Base-by-base conservation (phyloP, 2,888 invertebrate species). In the Eupithecia subfuscata region DNA sequence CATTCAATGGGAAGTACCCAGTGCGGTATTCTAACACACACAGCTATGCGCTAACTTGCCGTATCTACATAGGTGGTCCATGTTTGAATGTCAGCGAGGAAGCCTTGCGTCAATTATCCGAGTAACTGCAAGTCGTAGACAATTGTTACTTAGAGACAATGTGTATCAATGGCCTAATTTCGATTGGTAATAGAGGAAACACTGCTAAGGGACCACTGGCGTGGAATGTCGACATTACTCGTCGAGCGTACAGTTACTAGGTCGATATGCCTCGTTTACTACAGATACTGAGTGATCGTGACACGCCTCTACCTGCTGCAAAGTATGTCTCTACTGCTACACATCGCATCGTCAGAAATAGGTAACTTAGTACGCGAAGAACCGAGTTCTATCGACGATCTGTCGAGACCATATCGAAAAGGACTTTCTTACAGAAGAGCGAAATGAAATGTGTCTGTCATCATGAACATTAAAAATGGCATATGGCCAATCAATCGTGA, bases 211-310 rank as follows among this genome's bases (percentile, higher is more conserved):
- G 16, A 64, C 63, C 30, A 30, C 30, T 34, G 34, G 30, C 63
- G 14, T 16, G 34, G 18, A 30, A 34, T 64, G 63, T 22, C 63
- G 63, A 64, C 63, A 64, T 34, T n/a, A n/a, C n/a, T n/a, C n/a
- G n/a, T n/a, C n/a, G 30, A 64, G 63, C 63, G 64, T 64, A 18
- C 64, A 34, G 64, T 22, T 34, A 64, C 18, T 64, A 34, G 64
- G 34, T 64, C 34, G 64, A 34, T 34, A 34, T 64, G 64, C 30
- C 64, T 64, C 64, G 64, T 64, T 64, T 64, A 64, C 60, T 25
- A 56, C 56, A 25, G 22, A 34, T 9, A 64, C 34, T 34, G 8
- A 63, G 63, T 60, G 25, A 34, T 18, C 64, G 64, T 64, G 64
- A 34, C 34, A 64, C 18, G 18, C 64, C 64, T 64, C 14, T 64